Evolutionary conservation across 2,888 invertebrate species (phyloP).

Genomic region (Morpho achilles): DNA sequence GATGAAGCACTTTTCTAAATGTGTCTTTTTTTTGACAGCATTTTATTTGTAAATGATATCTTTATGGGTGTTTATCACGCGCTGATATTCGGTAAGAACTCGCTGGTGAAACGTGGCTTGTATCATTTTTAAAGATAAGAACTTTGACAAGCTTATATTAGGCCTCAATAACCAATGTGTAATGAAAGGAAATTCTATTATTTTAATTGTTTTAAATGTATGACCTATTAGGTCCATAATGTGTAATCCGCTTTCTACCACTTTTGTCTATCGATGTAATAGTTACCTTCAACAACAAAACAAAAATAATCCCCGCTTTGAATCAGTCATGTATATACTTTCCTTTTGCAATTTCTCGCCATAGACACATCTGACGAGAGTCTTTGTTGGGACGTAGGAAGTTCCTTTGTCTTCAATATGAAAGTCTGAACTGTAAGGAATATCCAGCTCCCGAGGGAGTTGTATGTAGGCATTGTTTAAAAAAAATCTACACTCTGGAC

Average conservation of each 20-base stretch:
- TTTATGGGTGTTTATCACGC: too few relatives aligned
- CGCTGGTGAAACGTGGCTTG: too few relatives aligned
- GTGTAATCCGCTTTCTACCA: conserved; percentile 42
- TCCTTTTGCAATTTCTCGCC: conserved; percentile 73
- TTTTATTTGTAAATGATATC: too few relatives aligned
- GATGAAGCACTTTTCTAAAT: too few relatives aligned
- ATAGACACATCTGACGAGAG: conserved; percentile 77
- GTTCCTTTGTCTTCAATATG: conserved; percentile 71
- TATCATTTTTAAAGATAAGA: too few relatives aligned
- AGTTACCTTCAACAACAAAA: conserved; percentile 60
- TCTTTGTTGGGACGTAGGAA: conserved; percentile 75
- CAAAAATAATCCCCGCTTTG: conserved; percentile 66
- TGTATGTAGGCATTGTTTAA: conserved; percentile 64
- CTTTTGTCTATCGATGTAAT: conserved; percentile 71
- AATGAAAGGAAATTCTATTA: too few relatives aligned
- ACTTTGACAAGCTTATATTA: too few relatives aligned
- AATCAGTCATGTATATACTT: conserved; percentile 58
- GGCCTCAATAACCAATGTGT: too few relatives aligned
- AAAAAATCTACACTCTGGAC: conserved; percentile 63
- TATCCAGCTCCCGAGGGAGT: conserved; percentile 51
- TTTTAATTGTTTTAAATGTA: background rate
- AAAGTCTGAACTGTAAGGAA: conserved; percentile 76
- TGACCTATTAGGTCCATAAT: conserved; percentile 24
- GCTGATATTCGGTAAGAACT: too few relatives aligned
- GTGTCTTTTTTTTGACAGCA: too few relatives aligned